A percentile compares a stretch with the other conserved stretches of the same genome.
These are phyloP conservation scores for Zaprionus ornatus DNA, from an alignment of 1,140 invertebrate species.

Conservation along the genomic window DNA sequence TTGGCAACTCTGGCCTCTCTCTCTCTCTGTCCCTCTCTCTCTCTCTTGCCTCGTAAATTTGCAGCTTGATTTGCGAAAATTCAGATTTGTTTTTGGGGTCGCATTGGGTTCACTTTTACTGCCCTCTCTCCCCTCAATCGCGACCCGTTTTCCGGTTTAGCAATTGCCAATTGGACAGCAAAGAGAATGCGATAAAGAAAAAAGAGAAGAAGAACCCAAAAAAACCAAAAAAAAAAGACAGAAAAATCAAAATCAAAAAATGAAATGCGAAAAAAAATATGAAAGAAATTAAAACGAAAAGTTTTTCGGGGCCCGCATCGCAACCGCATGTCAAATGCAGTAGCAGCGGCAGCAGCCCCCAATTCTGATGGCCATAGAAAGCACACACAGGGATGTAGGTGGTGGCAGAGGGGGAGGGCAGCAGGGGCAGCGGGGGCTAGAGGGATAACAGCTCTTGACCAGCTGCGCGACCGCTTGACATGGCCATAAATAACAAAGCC, in stretches of 20 bases:
- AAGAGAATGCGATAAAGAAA: not conserved
- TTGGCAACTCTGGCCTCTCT: conserved; percentile 31
- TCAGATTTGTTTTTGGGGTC: conserved; percentile 13
- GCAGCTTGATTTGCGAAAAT: conserved; percentile 52
- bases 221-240: not conserved
- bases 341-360: conserved; percentile 11
- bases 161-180: conserved; percentile 38
- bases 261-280: conserved; percentile 3
- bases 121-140: not conserved
- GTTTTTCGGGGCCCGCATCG: conserved; percentile 49
- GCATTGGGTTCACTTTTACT: not conserved
- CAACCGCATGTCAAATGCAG: conserved; percentile 79
- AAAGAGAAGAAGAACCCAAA: not conserved
- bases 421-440: not conserved
- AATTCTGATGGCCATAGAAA: conserved; percentile 32
- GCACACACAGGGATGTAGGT: not conserved
- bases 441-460: conserved; percentile 53
- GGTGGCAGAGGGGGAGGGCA: no score
- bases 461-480: conserved; percentile 67
- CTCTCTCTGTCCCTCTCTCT: not conserved
- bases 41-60: conserved; percentile 47
- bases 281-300: conserved; percentile 8
- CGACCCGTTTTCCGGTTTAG: conserved; percentile 12
- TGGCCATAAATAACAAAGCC: conserved; percentile 80
- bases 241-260: not conserved